Percentiles rank a stretch among this genome's conserved stretches.
Conservation (phyloP, 2,888 invertebrate genomes). For the Brachylomia viminalis region DNA sequence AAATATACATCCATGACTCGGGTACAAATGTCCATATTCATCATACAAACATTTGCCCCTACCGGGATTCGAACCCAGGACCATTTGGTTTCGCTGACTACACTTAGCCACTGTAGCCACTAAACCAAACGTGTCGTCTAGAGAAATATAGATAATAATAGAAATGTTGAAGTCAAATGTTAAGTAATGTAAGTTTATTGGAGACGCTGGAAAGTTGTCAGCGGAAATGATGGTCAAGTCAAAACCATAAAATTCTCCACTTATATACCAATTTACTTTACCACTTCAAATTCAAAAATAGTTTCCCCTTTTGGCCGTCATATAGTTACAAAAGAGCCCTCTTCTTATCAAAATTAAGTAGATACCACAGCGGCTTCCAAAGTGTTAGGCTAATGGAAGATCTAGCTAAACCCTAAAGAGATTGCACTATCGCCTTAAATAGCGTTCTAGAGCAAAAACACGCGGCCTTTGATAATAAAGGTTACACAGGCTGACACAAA, state of each 20-base stretch:
- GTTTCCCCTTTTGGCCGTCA: neutral
- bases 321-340: neutral
- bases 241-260: constrained; percentile 17
- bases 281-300: neutral
- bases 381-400: neutral
- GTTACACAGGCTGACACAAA: constrained; percentile 82
- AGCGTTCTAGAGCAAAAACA: constrained; percentile 59
- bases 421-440: constrained; percentile 50
- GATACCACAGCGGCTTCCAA: neutral
- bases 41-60: too few species aligned
- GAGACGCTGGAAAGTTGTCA: constrained; percentile 34
- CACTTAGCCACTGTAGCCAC: too few species aligned
- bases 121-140: too few species aligned
- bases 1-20: too few species aligned
- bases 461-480: constrained; percentile 65
- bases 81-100: too few species aligned
- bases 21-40: too few species aligned
- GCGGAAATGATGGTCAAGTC: constrained; percentile 14
- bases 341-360: neutral
- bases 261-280: neutral
- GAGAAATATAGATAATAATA: constrained; percentile 54
- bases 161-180: constrained; percentile 39
- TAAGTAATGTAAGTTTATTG: constrained; percentile 45
- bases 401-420: constrained; percentile 20
- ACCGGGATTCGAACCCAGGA: too few species aligned